phyloP scores from a whole-genome alignment of 2,888 invertebrate genomes.

The Lasioglossum marginatum region DNA sequence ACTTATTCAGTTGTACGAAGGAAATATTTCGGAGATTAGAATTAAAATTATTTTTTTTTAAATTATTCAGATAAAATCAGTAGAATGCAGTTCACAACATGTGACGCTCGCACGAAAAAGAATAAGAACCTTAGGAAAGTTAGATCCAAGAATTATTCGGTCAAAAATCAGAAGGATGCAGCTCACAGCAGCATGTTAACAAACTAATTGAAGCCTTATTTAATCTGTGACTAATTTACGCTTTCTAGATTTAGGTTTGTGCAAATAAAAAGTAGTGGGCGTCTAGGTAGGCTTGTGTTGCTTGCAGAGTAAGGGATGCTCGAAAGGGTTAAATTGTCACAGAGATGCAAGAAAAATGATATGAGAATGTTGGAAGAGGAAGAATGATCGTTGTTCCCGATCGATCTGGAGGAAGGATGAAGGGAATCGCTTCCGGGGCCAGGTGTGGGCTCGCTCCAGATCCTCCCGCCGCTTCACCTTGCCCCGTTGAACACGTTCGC shows the following conservation, averaged over 20 bases:
- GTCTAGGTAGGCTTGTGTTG: not conserved
- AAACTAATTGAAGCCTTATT: no score
- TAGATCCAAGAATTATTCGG: no score
- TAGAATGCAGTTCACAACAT: not conserved
- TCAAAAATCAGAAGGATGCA: no score
- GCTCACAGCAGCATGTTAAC: no score
- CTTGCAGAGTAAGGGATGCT: not conserved
- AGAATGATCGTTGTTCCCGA: not conserved
- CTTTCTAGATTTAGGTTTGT: not conserved
- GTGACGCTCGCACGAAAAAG: no score
- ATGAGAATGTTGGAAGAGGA: not conserved
- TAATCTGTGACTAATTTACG: no score
- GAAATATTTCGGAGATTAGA: not conserved
- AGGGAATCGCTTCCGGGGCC: conserved; percentile 62
- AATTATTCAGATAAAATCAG: not conserved
- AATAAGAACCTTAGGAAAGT: no score
- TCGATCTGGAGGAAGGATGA: not conserved
- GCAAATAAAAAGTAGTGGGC: not conserved
- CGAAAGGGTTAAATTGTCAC: not conserved
- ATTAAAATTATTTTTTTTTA: no score
- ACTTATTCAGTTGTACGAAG: not conserved
- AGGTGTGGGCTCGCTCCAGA: conserved; percentile 47
- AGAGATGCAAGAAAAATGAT: not conserved
- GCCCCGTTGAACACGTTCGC: conserved; percentile 49
- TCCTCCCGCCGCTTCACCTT: conserved; percentile 36